Evolutionary conservation across 2,113 vertebrate genomes (phyloP).

Genomic region (Spermophilus dauricus): DNA sequence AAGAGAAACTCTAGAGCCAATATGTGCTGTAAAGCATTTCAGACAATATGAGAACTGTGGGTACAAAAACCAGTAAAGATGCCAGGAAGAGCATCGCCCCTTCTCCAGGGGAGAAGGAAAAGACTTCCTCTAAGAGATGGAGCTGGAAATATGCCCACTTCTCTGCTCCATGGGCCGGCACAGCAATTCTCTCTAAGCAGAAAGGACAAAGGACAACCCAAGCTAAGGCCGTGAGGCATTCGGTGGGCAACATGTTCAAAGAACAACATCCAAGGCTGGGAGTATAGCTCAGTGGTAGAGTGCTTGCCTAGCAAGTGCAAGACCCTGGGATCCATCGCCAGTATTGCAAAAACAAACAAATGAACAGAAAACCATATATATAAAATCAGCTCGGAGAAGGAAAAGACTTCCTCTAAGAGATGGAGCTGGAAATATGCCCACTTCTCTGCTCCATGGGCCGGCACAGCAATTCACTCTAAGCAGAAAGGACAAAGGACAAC

Average conservation of each 20-base stretch:
- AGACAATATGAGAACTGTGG: background rate
- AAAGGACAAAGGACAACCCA: fast-evolving
- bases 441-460: background rate
- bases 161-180: background rate
- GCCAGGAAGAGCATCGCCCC: background rate
- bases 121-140: background rate
- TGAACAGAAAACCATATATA: too few species aligned
- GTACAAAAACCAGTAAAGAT: background rate
- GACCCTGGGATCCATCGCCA: too few species aligned
- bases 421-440: background rate
- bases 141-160: background rate
- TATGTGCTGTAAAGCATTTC: background rate
- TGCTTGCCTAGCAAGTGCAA: too few species aligned
- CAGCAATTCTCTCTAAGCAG: background rate
- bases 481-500: fast-evolving
- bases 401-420: background rate
- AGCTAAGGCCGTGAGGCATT: background rate
- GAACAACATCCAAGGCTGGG: background rate
- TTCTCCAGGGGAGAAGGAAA: background rate
- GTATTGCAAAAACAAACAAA: too few species aligned
- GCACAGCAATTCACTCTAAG: background rate
- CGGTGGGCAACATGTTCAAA: background rate
- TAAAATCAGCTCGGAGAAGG: too few species aligned
- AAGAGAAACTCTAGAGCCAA: background rate
- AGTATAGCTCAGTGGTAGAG: too few species aligned